Evolutionary conservation across 1,140 invertebrate genomes (phyloP), one percentile per base, ranked within the genome.

Genomic region (Drosophila athabasca): DNA sequence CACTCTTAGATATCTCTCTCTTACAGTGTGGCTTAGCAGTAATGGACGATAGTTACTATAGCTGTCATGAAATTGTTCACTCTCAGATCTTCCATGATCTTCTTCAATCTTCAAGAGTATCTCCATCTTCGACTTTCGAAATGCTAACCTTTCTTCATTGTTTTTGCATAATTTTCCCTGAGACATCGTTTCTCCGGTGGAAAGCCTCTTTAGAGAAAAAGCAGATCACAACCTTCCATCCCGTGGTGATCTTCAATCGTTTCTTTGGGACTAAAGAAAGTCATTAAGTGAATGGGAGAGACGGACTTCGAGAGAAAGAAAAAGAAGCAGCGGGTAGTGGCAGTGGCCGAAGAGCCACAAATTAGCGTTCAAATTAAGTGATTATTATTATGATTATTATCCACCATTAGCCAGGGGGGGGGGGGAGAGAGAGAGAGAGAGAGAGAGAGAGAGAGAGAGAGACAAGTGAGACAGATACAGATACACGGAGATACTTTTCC

Each of bases 311-410:
- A 44, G 22, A 9, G 50, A 50, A 45, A 51, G 54, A 59, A 39
- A 39, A 13, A 49, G 62, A 57, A 46, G 54, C 54, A 24, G 41
- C 51, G 24, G 17, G 17, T 19, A 19, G 17, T 19, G 17, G 54
- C 54, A 24, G 41, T 52, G 19, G 24, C 51, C 46, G 41, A 46
- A 31, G 61, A 61, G 69, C 54, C 62, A 69, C 66, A 82, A 88
- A 87, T 88, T 87, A 83, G 78, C 73, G 79, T 79, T 88, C 62
- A 78, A 88, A 87, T 87, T 87, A 87, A 87, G 82, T 88, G 83
- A 87, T 87, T 87, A 88, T 87, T 81, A 83, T 87, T 85, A 84
- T 83, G 61, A 75, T 53, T 85, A 84, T 83, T 67, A 75, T 53
- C 71, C 57, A 61, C 51, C 45, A 57, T 73, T 62, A 58, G 58